Conservation (phyloP, 1,140 invertebrate genomes). For the Anagrus nilaparvatae region DNA sequence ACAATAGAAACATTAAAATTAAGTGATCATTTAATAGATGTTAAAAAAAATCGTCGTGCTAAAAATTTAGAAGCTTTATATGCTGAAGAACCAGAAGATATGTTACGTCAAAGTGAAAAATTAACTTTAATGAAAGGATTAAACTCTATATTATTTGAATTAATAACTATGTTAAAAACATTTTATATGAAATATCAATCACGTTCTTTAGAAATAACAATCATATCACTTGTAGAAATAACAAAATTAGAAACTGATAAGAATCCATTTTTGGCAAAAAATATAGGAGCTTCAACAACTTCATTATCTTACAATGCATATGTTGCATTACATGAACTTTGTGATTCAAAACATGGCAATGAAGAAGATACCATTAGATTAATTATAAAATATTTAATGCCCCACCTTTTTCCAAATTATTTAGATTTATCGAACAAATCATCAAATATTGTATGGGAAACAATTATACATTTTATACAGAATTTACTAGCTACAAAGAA, state of each 20-base stretch:
- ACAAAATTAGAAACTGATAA: constrained; percentile 39
- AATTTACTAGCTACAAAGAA: constrained; percentile 35
- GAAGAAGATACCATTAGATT: constrained; percentile 35
- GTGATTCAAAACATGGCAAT: constrained; percentile 41
- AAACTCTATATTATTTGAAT: constrained; percentile 36
- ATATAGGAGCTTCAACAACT: constrained; percentile 22
- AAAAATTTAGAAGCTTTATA: constrained; percentile 24
- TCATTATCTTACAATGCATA: constrained; percentile 41
- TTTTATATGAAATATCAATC: constrained; percentile 42
- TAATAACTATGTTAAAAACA: constrained; percentile 37
- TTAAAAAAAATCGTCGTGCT: constrained; percentile 18
- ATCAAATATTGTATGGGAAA: constrained; percentile 37
- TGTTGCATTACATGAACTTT: constrained; percentile 38
- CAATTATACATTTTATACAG: constrained; percentile 43
- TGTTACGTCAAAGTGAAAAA: constrained; percentile 24
- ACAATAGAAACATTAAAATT: constrained; percentile 43
- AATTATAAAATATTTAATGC: constrained; percentile 42
- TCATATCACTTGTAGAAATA: constrained; percentile 41
- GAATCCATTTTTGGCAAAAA: constrained; percentile 23
- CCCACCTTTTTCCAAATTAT: constrained; percentile 36
- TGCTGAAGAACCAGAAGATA: constrained; percentile 19
- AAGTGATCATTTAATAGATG: constrained; percentile 22
- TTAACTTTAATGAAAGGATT: constrained; percentile 25
- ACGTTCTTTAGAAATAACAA: constrained; percentile 39
- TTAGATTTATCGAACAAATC: constrained; percentile 35